Evolutionary conservation across 2,113 vertebrate genomes (phyloP).

Genomic region (Dendropsophus ebraccatus): DNA sequence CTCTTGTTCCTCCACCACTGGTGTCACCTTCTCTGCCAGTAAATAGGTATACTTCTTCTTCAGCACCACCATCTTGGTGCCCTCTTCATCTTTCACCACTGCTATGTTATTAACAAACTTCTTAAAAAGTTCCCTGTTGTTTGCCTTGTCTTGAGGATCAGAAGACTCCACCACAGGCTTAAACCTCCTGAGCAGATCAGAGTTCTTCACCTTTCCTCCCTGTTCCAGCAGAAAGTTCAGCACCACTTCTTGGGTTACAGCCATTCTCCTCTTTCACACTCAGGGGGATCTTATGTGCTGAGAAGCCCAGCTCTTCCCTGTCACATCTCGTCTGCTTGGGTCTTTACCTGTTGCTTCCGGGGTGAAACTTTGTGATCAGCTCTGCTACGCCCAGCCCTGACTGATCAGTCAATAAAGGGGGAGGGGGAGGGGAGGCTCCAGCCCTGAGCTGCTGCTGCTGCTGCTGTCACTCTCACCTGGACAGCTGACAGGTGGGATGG

Average conservation of each 20-base stretch:
- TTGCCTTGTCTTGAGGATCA: slow-evolving; percentile 71
- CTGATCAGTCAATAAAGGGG: slow-evolving; percentile 24
- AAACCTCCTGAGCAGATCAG: slow-evolving; percentile 78
- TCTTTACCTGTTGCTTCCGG: slow-evolving; percentile 56
- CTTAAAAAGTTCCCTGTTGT: slow-evolving; percentile 80
- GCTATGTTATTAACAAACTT: slow-evolving; percentile 82
- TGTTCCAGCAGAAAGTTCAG: slow-evolving; percentile 73
- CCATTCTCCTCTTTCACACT: slow-evolving; percentile 64
- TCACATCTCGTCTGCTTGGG: slow-evolving; percentile 10
- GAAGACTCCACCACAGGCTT: slow-evolving; percentile 72
- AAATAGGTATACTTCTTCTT: slow-evolving; percentile 69
- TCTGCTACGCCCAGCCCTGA: slow-evolving; percentile 29
- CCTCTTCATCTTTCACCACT: slow-evolving; percentile 79
- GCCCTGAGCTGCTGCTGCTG: neutral
- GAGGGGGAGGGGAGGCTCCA: neutral
- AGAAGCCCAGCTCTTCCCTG: neutral
- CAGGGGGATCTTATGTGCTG: neutral
- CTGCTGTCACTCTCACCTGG: slow-evolving; percentile 46
- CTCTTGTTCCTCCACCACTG: neutral
- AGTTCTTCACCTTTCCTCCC: slow-evolving; percentile 76
- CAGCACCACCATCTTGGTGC: slow-evolving; percentile 77
- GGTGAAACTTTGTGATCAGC: slow-evolving; percentile 33
- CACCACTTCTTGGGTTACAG: slow-evolving; percentile 77
- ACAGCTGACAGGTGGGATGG: neutral
- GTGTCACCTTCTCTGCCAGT: neutral